phyloP scores from a whole-genome alignment of 2,888 invertebrate species.

The Callimorpha dominula region DNA sequence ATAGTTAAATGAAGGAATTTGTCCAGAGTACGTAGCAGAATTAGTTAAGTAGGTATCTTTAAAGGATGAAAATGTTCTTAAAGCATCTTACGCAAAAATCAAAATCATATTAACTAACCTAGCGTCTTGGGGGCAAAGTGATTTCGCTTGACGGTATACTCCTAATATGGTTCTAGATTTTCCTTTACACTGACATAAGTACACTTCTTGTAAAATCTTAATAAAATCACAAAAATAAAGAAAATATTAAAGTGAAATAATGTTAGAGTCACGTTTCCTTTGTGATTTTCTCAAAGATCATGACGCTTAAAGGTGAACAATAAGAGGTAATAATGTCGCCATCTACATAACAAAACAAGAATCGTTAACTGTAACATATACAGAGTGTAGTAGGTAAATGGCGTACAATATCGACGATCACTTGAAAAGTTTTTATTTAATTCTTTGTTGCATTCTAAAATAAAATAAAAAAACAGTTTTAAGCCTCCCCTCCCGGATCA shows the following conservation, averaged over 20 bases:
- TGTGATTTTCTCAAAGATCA: slow-evolving; percentile 60
- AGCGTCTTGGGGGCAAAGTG: neutral
- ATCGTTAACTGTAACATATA: slow-evolving; percentile 55
- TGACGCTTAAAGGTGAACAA: slow-evolving; percentile 63
- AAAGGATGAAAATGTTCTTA: no score
- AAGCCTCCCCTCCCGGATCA: no score
- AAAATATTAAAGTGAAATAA: slow-evolving; percentile 39
- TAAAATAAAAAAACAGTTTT: no score
- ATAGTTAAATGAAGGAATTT: neutral
- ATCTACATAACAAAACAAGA: slow-evolving; percentile 75
- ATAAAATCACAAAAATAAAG: slow-evolving; percentile 38
- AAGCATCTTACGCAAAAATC: neutral
- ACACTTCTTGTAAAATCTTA: slow-evolving; percentile 13
- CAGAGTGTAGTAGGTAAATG: slow-evolving; percentile 35
- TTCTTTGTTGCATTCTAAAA: no score
- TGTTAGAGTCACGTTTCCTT: slow-evolving; percentile 50
- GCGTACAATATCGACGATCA: no score
- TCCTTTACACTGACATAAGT: neutral
- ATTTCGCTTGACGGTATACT: neutral
- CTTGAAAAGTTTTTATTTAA: no score
- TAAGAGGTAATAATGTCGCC: slow-evolving; percentile 55
- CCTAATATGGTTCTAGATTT: neutral
- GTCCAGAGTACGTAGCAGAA: neutral
- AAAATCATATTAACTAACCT: neutral
- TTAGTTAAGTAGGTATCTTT: neutral